phyloP scores from a whole-genome alignment of 2,113 vertebrate species.

The Psilopogon haemacephalus region DNA sequence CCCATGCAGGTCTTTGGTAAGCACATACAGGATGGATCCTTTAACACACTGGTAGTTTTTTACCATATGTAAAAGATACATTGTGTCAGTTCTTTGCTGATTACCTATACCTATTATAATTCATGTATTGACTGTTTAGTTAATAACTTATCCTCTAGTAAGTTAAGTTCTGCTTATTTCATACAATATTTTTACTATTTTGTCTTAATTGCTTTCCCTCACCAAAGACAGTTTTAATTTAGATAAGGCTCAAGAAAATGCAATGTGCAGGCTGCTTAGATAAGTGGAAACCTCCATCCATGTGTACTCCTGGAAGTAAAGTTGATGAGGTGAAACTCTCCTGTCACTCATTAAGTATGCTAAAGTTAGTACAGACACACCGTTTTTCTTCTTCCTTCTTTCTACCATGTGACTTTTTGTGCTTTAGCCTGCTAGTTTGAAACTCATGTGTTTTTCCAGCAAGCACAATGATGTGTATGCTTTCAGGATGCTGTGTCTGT shows the following conservation, averaged over 20 bases:
- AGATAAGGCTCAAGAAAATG: background rate
- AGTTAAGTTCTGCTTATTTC: background rate
- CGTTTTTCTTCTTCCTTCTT: background rate
- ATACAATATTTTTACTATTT: background rate
- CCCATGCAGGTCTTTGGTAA: background rate
- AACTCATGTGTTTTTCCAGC: background rate
- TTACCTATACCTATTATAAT: background rate
- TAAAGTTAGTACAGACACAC: background rate
- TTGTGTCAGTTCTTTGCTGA: background rate
- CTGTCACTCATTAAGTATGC: background rate
- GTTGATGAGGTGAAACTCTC: background rate
- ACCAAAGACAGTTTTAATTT: background rate
- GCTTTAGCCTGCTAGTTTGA: background rate
- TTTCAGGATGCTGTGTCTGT: background rate
- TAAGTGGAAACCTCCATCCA: background rate
- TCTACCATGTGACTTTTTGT: background rate
- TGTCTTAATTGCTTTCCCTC: background rate
- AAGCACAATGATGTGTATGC: accelerated
- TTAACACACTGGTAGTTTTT: background rate
- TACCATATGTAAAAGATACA: background rate
- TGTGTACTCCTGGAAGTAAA: background rate
- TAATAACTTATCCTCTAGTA: background rate
- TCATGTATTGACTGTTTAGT: background rate
- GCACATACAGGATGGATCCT: background rate
- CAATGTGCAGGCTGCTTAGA: background rate